Conservation (phyloP, 1,140 invertebrate species). For the Drosophila aff. region DNA sequence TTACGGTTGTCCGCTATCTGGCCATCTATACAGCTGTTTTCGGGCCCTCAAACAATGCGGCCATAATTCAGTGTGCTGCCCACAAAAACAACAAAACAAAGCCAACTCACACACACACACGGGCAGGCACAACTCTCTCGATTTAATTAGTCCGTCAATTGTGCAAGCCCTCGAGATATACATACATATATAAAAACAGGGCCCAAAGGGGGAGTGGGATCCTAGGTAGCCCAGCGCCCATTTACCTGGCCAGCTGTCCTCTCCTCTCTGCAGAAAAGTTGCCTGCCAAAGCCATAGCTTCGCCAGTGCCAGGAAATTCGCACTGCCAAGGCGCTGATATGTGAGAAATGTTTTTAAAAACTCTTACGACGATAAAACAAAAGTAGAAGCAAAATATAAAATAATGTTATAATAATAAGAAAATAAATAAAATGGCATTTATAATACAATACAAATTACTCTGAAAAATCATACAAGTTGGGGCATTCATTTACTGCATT, state of each 20-base stretch:
- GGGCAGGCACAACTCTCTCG: slow-evolving; percentile 27
- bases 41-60: slow-evolving; percentile 61
- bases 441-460: too few relatives aligned
- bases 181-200: not conserved
- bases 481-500: too few relatives aligned
- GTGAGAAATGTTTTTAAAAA: too few relatives aligned
- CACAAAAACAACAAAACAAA: slow-evolving; percentile 45
- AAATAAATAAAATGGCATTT: too few relatives aligned
- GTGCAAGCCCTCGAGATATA: slow-evolving; percentile 34
- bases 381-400: too few relatives aligned
- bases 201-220: slow-evolving; percentile 7
- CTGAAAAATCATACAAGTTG: too few relatives aligned
- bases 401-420: too few relatives aligned
- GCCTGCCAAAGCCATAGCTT: not conserved
- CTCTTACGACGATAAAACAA: too few relatives aligned
- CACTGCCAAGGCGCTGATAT: not conserved
- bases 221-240: not conserved
- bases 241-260: slow-evolving; percentile 4
- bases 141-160: slow-evolving; percentile 81
- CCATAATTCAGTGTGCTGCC: slow-evolving; percentile 63
- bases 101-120: not conserved
- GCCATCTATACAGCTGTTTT: slow-evolving; percentile 61
- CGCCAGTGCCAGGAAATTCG: not conserved
- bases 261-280: not conserved
- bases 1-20: slow-evolving; percentile 54